Percentiles rank a stretch among this genome's conserved stretches.
These are phyloP conservation scores for Metellina segmentata DNA, from an alignment of 2,888 invertebrate genomes.

Conservation along the genomic window DNA sequence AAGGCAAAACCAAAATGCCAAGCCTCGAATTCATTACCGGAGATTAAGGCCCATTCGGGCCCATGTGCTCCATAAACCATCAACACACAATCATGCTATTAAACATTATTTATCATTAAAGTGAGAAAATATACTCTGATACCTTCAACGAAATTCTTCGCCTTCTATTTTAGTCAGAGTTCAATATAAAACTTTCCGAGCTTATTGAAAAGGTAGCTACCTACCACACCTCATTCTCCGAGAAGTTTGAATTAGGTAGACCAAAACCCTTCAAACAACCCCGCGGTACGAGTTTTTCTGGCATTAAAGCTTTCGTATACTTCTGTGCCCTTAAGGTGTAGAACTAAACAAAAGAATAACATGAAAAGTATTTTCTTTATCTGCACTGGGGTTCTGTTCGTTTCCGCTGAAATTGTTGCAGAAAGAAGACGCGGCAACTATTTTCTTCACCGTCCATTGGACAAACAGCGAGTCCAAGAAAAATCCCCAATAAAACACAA, in stretches of 20 bases:
- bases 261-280: not conserved
- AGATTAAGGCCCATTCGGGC: too few species aligned
- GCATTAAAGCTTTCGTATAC: not conserved
- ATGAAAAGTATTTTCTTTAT: conserved; percentile 14
- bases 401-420: not conserved
- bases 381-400: not conserved
- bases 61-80: too few species aligned
- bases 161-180: too few species aligned
- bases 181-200: too few species aligned
- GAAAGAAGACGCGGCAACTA: not conserved
- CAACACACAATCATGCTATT: too few species aligned
- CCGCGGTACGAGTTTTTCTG: not conserved
- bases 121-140: too few species aligned
- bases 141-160: too few species aligned
- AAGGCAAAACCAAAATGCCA: too few species aligned
- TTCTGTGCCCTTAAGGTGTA: too few species aligned
- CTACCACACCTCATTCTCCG: not conserved
- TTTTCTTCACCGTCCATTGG: conserved; percentile 5
- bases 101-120: too few species aligned
- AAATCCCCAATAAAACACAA: not conserved
- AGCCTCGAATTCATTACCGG: too few species aligned
- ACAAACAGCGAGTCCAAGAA: conserved; percentile 2
- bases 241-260: not conserved
- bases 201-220: too few species aligned
- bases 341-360: not conserved